Conservation (phyloP, 2,113 vertebrate species). For the Ibidorhyncha struthersii region DNA sequence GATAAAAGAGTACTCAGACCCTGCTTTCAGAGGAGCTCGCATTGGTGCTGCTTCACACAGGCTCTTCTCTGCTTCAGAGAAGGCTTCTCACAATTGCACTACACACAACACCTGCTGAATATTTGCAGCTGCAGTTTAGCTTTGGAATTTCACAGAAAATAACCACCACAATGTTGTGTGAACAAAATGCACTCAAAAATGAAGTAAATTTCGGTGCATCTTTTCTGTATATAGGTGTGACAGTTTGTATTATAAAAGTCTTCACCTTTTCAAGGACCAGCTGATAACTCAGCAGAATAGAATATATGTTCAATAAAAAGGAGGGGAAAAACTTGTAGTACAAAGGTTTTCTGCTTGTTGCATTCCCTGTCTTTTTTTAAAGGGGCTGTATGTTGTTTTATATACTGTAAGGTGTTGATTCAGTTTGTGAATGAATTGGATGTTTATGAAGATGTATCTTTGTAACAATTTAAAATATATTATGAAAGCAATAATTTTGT, state of each 20-base stretch:
- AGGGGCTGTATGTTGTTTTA: not conserved
- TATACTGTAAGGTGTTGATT: not conserved
- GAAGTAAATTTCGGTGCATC: not conserved
- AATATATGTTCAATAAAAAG: rapidly evolving
- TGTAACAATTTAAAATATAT: not conserved
- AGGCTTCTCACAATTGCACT: not conserved
- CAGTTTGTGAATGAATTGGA: not conserved
- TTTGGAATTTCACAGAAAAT: not conserved
- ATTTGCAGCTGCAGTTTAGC: not conserved
- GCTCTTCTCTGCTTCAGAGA: not conserved
- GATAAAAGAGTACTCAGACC: too few species aligned
- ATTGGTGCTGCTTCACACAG: not conserved
- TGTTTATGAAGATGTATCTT: not conserved
- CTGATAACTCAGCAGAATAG: not conserved
- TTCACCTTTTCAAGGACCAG: not conserved
- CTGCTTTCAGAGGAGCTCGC: not conserved
- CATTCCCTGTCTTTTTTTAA: not conserved
- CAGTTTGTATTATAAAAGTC: not conserved
- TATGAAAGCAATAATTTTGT: not conserved
- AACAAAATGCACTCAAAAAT: not conserved
- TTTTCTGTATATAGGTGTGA: not conserved
- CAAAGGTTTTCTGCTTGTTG: not conserved
- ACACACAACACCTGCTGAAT: not conserved
- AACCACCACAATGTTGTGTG: not conserved
- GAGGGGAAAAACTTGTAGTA: rapidly evolving